These are phyloP conservation scores for Chitala chitala DNA, from an alignment of 2,113 vertebrate genomes.

Conservation along the genomic window DNA sequence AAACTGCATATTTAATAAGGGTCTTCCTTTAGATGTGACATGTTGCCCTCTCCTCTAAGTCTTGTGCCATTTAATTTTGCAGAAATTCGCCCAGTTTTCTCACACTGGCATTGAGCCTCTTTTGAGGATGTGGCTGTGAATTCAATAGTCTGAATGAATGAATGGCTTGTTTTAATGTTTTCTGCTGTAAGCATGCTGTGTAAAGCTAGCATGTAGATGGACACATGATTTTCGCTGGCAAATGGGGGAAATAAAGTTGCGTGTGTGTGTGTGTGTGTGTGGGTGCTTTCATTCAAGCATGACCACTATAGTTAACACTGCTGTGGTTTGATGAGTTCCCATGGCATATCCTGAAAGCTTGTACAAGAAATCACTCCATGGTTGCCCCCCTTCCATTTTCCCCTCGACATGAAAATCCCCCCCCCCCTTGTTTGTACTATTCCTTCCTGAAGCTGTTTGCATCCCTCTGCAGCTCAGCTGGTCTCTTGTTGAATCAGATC, in stretches of 20 bases:
- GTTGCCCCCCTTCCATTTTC: too few species aligned
- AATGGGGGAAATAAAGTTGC: too few species aligned
- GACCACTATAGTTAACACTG: too few species aligned
- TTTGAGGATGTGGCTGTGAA: background rate
- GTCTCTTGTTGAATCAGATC: too few species aligned
- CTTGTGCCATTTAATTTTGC: background rate
- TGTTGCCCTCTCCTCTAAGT: background rate
- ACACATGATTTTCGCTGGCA: background rate
- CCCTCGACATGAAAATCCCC: too few species aligned
- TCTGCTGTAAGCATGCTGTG: background rate
- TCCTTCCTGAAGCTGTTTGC: too few species aligned
- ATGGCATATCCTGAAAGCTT: background rate
- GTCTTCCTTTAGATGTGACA: background rate
- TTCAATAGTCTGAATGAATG: background rate
- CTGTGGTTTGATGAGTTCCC: too few species aligned
- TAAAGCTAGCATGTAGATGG: background rate
- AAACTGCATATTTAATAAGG: slow-evolving; percentile 3
- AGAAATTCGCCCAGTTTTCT: background rate
- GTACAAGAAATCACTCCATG: background rate
- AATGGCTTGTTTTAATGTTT: background rate
- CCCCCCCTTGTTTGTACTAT: too few species aligned
- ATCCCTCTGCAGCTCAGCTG: background rate
- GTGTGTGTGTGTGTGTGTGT: too few species aligned
- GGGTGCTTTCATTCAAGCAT: too few species aligned
- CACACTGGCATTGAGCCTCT: too few species aligned